These are phyloP conservation scores for Tokudaia tokunoshimensis DNA, from an alignment of 2,797 vertebrate genomes.

Conservation along the genomic window DNA sequence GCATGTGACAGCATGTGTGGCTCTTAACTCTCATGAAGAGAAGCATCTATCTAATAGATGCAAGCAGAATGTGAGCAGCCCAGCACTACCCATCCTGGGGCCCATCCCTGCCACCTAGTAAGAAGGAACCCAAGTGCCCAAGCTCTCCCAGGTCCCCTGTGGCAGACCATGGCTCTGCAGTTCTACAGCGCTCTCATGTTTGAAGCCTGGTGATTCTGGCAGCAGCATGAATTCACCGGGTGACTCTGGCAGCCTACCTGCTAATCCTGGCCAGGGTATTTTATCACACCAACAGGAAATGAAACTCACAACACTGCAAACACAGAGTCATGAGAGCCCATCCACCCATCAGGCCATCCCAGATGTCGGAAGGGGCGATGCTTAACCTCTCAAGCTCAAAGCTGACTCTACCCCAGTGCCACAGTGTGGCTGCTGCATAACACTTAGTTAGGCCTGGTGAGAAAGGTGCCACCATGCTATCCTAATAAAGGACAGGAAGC, in stretches of 20 bases:
- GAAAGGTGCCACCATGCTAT: too few species aligned
- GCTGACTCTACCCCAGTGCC: background rate
- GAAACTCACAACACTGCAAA: background rate
- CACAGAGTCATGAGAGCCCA: too few species aligned
- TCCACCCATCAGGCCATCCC: background rate
- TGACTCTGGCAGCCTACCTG: background rate
- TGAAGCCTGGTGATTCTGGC: background rate
- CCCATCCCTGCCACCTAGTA: background rate
- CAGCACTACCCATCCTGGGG: background rate
- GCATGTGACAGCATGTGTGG: background rate
- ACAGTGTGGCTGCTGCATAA: background rate
- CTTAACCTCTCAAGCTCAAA: background rate
- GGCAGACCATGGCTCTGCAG: background rate
- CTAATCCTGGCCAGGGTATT: background rate
- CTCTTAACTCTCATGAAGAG: background rate
- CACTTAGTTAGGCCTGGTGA: rapidly evolving
- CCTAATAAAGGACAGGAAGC: background rate
- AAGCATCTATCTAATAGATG: background rate
- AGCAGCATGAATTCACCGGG: too few species aligned
- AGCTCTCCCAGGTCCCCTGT: background rate
- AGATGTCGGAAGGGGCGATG: background rate
- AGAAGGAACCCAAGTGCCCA: background rate
- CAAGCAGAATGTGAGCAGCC: background rate
- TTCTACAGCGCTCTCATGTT: background rate
- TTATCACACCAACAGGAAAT: background rate